Conservation (phyloP, 2,113 vertebrate species). For the Ranitomeya variabilis region DNA sequence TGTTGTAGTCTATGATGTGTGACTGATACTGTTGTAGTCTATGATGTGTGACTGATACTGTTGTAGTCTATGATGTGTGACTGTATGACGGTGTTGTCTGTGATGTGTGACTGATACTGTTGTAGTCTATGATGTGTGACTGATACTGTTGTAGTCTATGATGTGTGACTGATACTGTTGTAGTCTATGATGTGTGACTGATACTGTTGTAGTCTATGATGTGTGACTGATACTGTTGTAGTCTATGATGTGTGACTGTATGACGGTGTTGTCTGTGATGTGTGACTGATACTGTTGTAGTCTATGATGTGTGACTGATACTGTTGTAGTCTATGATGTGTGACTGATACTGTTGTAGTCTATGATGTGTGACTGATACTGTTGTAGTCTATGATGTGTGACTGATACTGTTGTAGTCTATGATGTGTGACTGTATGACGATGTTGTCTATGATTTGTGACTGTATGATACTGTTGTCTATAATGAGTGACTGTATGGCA, state of each 20-base stretch:
- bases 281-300: background rate
- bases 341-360: background rate
- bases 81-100: background rate
- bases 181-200: background rate
- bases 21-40: background rate
- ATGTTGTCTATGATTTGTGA: background rate
- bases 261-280: background rate
- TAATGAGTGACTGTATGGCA: background rate
- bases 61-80: background rate
- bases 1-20: background rate
- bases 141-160: background rate
- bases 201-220: background rate
- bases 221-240: background rate
- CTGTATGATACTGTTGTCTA: background rate
- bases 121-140: background rate
- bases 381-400: background rate
- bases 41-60: background rate
- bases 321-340: background rate
- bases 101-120: background rate
- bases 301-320: background rate
- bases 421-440: background rate
- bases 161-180: background rate
- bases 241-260: background rate
- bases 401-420: background rate
- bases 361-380: background rate